These are phyloP conservation scores for Talpa occidentalis DNA, from an alignment of 2,113 vertebrate species.

Conservation along the genomic window DNA sequence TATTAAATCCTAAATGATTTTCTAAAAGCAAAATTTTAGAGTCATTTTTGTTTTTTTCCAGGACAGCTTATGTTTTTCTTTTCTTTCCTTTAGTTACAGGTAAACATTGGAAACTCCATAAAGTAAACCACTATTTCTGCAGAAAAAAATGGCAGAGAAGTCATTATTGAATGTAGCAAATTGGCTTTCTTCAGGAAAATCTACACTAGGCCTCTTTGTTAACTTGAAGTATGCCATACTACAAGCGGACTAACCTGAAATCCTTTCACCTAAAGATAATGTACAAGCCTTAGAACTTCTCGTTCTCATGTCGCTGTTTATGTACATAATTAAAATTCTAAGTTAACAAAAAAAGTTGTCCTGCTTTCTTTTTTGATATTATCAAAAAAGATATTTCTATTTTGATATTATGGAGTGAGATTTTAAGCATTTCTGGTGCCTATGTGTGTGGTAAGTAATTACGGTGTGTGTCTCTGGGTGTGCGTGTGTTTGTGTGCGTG, in stretches of 20 bases:
- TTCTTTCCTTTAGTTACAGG: slow-evolving; percentile 80
- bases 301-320: slow-evolving; percentile 83
- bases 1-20: slow-evolving; percentile 45
- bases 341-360: slow-evolving; percentile 60
- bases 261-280: slow-evolving; percentile 77
- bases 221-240: slow-evolving; percentile 63
- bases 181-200: slow-evolving; percentile 79
- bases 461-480: not conserved
- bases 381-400: no score
- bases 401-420: not conserved
- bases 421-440: not conserved
- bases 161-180: slow-evolving; percentile 80
- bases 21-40: slow-evolving; percentile 32
- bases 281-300: slow-evolving; percentile 78
- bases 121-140: slow-evolving; percentile 74
- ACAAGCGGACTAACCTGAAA: slow-evolving; percentile 60
- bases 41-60: not conserved
- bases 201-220: slow-evolving; percentile 51
- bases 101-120: slow-evolving; percentile 74
- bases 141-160: slow-evolving; percentile 64
- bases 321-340: slow-evolving; percentile 85
- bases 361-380: not conserved
- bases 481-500: not conserved
- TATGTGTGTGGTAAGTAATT: not conserved
- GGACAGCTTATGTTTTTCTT: slow-evolving; percentile 57